Evolutionary conservation across 2,797 vertebrate species (phyloP).

Genomic region (Oceanodroma leucorhoa): DNA sequence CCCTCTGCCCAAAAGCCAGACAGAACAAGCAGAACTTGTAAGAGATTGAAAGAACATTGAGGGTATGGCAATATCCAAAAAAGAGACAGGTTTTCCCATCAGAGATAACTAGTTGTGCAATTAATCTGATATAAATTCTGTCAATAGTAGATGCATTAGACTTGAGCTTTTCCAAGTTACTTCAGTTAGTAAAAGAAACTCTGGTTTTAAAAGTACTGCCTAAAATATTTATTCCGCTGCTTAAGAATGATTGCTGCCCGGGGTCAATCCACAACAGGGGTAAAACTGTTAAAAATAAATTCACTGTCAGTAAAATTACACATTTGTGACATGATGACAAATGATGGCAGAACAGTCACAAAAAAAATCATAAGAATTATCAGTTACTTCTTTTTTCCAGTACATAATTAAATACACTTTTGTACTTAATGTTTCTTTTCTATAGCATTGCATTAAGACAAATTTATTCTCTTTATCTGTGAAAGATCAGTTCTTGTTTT

Average conservation of each 20-base stretch:
- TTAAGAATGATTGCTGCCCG: background rate
- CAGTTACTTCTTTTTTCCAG: background rate
- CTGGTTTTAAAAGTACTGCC: background rate
- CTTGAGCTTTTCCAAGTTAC: background rate
- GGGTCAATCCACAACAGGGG: background rate
- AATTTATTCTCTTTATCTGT: background rate
- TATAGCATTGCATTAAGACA: background rate
- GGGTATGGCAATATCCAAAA: background rate
- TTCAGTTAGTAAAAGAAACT: background rate
- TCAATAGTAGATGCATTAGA: background rate
- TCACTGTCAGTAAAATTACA: background rate
- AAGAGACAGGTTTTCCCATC: background rate
- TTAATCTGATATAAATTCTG: background rate
- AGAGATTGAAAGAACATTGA: background rate
- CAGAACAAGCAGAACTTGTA: background rate
- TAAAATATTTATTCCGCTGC: background rate
- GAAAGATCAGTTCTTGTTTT: background rate
- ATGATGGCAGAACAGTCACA: background rate
- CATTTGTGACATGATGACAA: background rate
- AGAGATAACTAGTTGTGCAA: background rate
- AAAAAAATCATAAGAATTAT: background rate
- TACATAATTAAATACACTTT: background rate
- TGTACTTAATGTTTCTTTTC: background rate
- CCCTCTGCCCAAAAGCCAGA: background rate
- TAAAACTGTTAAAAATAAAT: background rate